Percentiles rank a stretch among this genome's conserved stretches.
These are phyloP conservation scores for Aquatica leii DNA, from an alignment of 2,888 invertebrate species.

Conservation along the genomic window DNA sequence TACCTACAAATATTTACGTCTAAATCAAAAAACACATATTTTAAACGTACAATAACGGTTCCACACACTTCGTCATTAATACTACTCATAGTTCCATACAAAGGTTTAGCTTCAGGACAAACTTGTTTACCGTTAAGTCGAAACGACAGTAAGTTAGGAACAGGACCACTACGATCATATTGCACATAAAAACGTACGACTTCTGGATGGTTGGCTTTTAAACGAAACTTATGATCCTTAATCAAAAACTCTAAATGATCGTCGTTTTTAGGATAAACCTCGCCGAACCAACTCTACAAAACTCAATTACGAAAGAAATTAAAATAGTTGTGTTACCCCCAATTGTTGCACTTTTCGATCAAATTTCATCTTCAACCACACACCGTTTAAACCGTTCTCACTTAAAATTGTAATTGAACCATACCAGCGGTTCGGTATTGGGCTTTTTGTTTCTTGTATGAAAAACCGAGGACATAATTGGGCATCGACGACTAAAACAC, in stretches of 20 bases:
- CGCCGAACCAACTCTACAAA: constrained; percentile 65
- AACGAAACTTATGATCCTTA: constrained; percentile 64
- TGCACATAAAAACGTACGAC: constrained; percentile 69
- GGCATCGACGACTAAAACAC: neutral
- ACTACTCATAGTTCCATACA: constrained; percentile 1
- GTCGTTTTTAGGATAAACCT: constrained; percentile 64
- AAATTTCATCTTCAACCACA: constrained; percentile 64
- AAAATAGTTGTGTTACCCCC: constrained; percentile 21
- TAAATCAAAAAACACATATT: neutral
- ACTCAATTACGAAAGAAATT: neutral
- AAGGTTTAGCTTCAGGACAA: constrained; percentile 58
- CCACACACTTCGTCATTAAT: neutral
- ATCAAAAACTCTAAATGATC: constrained; percentile 66
- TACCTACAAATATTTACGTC: constrained; percentile 54
- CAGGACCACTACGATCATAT: constrained; percentile 62
- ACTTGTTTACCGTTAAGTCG: constrained; percentile 68
- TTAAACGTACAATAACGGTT: constrained; percentile 16
- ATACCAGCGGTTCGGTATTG: constrained; percentile 68
- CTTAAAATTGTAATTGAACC: constrained; percentile 65
- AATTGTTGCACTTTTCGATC: constrained; percentile 28
- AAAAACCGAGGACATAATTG: constrained; percentile 69
- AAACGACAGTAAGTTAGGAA: constrained; percentile 63
- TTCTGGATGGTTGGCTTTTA: constrained; percentile 66
- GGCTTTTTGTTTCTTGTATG: constrained; percentile 63
- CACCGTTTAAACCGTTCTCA: constrained; percentile 62